phyloP scores from a whole-genome alignment of 1,140 invertebrate species.

The Ctenoplectra terminalis region DNA sequence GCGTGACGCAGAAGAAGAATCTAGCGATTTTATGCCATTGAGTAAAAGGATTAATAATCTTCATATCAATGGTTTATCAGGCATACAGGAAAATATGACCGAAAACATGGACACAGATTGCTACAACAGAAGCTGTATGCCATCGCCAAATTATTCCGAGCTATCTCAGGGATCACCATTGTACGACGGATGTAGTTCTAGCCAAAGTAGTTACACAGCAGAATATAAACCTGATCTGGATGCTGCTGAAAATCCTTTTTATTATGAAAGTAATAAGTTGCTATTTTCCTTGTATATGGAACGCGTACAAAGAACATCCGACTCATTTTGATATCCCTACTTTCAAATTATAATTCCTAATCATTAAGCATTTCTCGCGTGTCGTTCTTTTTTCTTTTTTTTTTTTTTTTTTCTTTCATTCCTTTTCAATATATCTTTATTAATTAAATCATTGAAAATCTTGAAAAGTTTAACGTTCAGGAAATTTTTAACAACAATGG shows the following conservation, averaged over 20 bases:
- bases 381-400: too few relatives aligned
- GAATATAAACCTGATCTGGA: conserved; percentile 84
- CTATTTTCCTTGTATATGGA: conserved; percentile 85
- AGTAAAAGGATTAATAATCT: conserved; percentile 91
- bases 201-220: conserved; percentile 72
- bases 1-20: conserved; percentile 86
- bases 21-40: conserved; percentile 89
- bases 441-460: background rate
- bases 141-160: conserved; percentile 79
- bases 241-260: conserved; percentile 85
- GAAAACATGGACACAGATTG: conserved; percentile 77
- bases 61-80: conserved; percentile 85
- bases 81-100: conserved; percentile 63
- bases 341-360: conserved; percentile 20
- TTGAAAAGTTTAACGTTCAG: background rate
- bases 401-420: conserved; percentile 53
- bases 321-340: conserved; percentile 66
- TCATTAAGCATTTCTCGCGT: conserved; percentile 37
- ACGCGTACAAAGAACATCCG: conserved; percentile 81
- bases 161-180: conserved; percentile 78
- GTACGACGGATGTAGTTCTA: conserved; percentile 76
- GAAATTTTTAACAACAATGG: background rate
- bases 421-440: conserved; percentile 19
- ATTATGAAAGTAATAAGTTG: conserved; percentile 86
- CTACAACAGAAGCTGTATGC: conserved; percentile 70